Percentiles rank a stretch among this genome's conserved stretches.
phyloP scores from a whole-genome alignment of 2,113 vertebrate species.

The Osmerus mordax region DNA sequence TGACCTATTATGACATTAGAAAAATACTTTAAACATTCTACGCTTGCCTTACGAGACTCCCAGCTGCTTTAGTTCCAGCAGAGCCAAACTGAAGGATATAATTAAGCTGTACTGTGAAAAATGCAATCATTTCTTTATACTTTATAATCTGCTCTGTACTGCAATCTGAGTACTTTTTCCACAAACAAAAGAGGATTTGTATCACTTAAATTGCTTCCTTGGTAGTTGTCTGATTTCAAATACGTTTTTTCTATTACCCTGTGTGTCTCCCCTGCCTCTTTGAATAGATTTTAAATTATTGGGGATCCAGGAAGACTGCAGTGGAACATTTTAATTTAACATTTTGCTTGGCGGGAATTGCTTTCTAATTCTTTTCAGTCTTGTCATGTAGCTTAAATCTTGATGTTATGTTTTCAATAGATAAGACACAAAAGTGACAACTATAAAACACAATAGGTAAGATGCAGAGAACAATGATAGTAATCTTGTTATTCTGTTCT shows the following conservation, averaged over 20 bases:
- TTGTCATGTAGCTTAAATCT: not conserved
- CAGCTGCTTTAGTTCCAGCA: too few relatives aligned
- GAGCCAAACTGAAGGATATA: not conserved
- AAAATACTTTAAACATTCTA: too few relatives aligned
- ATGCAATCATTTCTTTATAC: too few relatives aligned
- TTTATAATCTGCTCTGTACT: too few relatives aligned
- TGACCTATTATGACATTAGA: too few relatives aligned
- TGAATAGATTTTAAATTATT: slow-evolving; percentile 24
- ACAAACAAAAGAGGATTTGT: slow-evolving; percentile 18
- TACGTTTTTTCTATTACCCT: slow-evolving; percentile 35
- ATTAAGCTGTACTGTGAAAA: not conserved
- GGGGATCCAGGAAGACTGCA: slow-evolving; percentile 1
- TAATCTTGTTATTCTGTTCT: too few relatives aligned
- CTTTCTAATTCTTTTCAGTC: not conserved
- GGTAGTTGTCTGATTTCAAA: slow-evolving; percentile 32
- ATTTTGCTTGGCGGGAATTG: not conserved
- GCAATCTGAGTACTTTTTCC: slow-evolving; percentile 19
- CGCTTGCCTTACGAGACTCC: too few relatives aligned
- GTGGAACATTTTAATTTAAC: slow-evolving; percentile 20
- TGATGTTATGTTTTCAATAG: not conserved
- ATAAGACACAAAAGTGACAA: slow-evolving; percentile 9
- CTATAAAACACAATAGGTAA: slow-evolving; percentile 6
- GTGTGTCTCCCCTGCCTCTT: not conserved
- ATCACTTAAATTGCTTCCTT: slow-evolving; percentile 17
- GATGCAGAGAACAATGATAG: too few relatives aligned